Conservation (phyloP, 2,797 vertebrate genomes). For the Chaenodraco wilsoni region DNA sequence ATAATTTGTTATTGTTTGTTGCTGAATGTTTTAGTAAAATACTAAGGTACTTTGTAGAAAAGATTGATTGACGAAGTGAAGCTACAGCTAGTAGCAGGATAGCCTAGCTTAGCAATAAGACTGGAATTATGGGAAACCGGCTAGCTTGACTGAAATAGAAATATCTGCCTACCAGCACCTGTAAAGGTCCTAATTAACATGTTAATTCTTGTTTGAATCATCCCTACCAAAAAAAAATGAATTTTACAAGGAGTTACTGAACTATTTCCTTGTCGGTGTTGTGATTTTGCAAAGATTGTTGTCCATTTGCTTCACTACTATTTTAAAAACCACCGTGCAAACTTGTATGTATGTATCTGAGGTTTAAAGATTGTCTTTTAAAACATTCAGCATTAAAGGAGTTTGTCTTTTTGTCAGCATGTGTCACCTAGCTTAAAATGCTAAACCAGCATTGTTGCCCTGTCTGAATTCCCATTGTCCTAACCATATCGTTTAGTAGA, state of each 20-base stretch:
- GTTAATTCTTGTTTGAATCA: background rate
- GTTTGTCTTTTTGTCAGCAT: too few species aligned
- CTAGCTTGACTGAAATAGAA: background rate
- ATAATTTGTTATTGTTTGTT: background rate
- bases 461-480: background rate
- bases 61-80: background rate
- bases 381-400: too few species aligned
- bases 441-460: background rate
- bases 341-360: background rate
- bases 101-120: too few species aligned
- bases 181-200: background rate
- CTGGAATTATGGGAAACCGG: background rate
- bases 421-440: too few species aligned
- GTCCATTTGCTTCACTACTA: background rate
- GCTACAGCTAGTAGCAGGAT: background rate
- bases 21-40: background rate
- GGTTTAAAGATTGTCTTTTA: background rate
- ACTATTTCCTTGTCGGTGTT: background rate
- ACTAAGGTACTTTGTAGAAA: background rate
- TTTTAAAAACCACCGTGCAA: too few species aligned
- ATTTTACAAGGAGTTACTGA: background rate
- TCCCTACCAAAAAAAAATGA: background rate
- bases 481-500: background rate
- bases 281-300: background rate
- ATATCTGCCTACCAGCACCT: background rate